Conservation (phyloP, 2,888 invertebrate genomes). For the Oligia fasciuncula region DNA sequence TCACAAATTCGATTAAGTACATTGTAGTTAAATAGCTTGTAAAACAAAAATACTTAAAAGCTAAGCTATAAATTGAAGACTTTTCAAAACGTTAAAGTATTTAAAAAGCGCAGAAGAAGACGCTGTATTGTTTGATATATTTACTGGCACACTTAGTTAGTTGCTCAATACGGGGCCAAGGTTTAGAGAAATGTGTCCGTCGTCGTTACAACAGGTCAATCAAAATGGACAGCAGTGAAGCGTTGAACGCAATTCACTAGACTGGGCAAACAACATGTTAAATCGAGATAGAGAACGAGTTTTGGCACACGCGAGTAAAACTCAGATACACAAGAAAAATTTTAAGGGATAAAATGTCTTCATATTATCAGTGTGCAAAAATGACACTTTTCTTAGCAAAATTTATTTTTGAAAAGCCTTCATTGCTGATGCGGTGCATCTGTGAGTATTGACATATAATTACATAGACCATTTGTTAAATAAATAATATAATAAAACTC, state of each 20-base stretch:
- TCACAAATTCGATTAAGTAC: constrained; percentile 65
- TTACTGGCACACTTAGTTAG: not conserved
- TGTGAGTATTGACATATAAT: constrained; percentile 48
- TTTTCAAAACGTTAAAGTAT: constrained; percentile 59
- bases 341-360: not conserved
- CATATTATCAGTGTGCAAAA: not conserved
- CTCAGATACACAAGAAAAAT: not conserved
- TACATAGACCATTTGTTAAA: constrained; percentile 38
- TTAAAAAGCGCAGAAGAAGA: not conserved
- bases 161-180: constrained; percentile 8
- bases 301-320: constrained; percentile 10
- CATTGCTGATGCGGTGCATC: constrained; percentile 47
- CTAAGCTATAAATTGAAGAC: constrained; percentile 60
- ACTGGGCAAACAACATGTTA: not conserved
- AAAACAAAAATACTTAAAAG: constrained; percentile 55
- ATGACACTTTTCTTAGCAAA: not conserved
- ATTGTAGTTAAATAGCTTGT: constrained; percentile 58
- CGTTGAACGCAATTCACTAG: constrained; percentile 2
- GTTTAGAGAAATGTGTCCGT: constrained; percentile 20
- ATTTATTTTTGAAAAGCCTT: constrained; percentile 58
- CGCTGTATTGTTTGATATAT: not conserved
- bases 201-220: constrained; percentile 27
- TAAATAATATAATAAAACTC: constrained; percentile 53
- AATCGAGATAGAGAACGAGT: not conserved
- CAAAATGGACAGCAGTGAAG: constrained; percentile 4